These are phyloP conservation scores for Antitype chi DNA, from an alignment of 2,888 invertebrate genomes.

Conservation along the genomic window DNA sequence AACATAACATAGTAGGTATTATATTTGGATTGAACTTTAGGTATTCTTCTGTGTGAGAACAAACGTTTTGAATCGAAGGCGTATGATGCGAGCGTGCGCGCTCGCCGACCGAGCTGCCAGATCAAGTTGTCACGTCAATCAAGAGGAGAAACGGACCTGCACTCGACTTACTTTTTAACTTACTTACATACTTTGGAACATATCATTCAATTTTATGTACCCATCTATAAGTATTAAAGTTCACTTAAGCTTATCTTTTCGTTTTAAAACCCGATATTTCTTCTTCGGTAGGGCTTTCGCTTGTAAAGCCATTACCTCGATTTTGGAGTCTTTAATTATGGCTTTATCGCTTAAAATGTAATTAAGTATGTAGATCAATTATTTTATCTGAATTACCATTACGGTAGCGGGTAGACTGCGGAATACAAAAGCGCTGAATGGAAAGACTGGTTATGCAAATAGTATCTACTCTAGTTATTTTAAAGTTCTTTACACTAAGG, in stretches of 20 bases:
- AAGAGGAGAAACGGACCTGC: slow-evolving; percentile 78
- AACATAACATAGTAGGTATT: slow-evolving; percentile 1
- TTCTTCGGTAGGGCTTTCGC: slow-evolving; percentile 36
- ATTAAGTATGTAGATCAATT: slow-evolving; percentile 15
- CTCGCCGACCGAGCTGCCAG: slow-evolving; percentile 50
- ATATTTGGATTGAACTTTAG: slow-evolving; percentile 10
- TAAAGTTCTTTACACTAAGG: neutral
- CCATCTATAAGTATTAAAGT: slow-evolving; percentile 45
- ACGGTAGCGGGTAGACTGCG: neutral
- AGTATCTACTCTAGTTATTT: neutral
- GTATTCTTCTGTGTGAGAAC: slow-evolving; percentile 9
- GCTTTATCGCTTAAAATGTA: slow-evolving; percentile 21
- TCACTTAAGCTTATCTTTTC: slow-evolving; percentile 53
- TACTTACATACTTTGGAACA: slow-evolving; percentile 67
- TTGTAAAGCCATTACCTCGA: slow-evolving; percentile 22
- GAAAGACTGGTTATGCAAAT: neutral
- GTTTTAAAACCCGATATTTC: slow-evolving; percentile 46
- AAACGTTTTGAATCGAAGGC: slow-evolving; percentile 37
- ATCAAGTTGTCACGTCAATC: slow-evolving; percentile 83
- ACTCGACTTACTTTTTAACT: slow-evolving; percentile 73
- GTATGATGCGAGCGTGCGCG: slow-evolving; percentile 23
- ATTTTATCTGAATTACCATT: neutral
- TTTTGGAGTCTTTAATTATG: slow-evolving; percentile 31
- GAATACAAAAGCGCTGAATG: neutral
- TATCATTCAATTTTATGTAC: slow-evolving; percentile 51